These are phyloP conservation scores for Pilophorus perplexus DNA, from an alignment of 2,888 invertebrate genomes.

Conservation along the genomic window DNA sequence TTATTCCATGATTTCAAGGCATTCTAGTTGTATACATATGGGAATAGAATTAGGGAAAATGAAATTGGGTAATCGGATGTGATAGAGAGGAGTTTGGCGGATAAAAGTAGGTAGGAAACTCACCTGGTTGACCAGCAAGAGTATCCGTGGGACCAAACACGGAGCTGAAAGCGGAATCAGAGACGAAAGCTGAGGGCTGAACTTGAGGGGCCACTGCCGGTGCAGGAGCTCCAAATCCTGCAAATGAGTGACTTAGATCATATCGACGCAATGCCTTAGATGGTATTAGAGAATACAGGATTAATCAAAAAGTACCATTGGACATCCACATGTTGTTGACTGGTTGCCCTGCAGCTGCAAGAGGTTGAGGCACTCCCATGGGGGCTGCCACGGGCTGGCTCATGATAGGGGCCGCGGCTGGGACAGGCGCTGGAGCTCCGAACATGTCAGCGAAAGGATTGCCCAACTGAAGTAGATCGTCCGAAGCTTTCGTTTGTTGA, in stretches of 20 bases:
- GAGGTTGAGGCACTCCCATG: slow-evolving; percentile 38
- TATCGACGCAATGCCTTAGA: no score
- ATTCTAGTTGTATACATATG: no score
- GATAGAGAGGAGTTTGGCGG: no score
- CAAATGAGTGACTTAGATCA: neutral
- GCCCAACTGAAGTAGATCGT: slow-evolving; percentile 81
- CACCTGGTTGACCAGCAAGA: slow-evolving; percentile 11
- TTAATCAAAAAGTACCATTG: slow-evolving; percentile 56
- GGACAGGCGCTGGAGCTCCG: slow-evolving; percentile 55
- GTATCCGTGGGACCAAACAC: slow-evolving; percentile 70
- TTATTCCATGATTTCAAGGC: no score
- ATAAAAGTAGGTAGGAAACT: no score
- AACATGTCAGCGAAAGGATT: slow-evolving; percentile 91
- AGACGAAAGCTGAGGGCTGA: slow-evolving; percentile 55
- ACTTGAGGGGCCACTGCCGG: slow-evolving; percentile 39
- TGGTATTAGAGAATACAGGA: no score
- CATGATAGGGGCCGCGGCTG: slow-evolving; percentile 48
- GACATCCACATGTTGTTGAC: slow-evolving; percentile 59
- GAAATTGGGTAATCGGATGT: no score
- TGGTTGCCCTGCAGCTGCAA: slow-evolving; percentile 49
- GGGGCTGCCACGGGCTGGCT: slow-evolving; percentile 27
- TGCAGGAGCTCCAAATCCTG: slow-evolving; percentile 41
- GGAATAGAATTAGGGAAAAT: no score
- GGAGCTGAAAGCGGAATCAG: slow-evolving; percentile 83
- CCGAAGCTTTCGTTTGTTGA: slow-evolving; percentile 68